phyloP scores from a whole-genome alignment of 2,113 vertebrate species.

The Pan troglodytes region NHGRI_mPanTro3-v2.1_pri NC_072403.2:46907501-46908000 shows the following conservation, averaged over 20 bases:
- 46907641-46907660: neutral
- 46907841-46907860: neutral
- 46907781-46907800: neutral
- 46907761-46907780: neutral
- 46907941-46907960: no score
- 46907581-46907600: no score
- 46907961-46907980: no score
- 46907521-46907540: neutral
- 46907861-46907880: neutral
- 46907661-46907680: neutral
- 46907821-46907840: neutral
- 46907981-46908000: no score
- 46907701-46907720: neutral
- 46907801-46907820: neutral
- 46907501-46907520: neutral
- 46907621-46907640: neutral
- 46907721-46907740: neutral
- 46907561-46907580: neutral
- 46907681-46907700: neutral
- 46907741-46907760: neutral
- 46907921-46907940: no score
- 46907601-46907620: neutral
- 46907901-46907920: no score
- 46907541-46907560: fast-evolving
- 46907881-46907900: neutral